phyloP scores from a whole-genome alignment of 1,140 invertebrate species.

The Rhopalosiphum padi region DNA sequence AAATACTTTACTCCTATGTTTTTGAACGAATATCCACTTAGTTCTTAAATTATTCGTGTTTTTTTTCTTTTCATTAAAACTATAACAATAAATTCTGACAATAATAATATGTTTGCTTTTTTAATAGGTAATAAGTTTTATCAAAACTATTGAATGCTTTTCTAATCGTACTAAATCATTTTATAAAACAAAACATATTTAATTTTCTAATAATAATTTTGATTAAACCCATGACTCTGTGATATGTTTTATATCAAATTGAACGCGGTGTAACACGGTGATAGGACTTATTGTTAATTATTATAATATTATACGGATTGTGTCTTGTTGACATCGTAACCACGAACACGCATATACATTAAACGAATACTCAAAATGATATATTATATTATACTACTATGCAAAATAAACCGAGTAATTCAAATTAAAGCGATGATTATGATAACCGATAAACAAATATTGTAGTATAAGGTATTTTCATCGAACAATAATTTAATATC shows the following conservation, averaged over 20 bases:
- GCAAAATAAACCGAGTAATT: background rate
- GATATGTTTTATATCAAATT: background rate
- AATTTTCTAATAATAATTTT: background rate
- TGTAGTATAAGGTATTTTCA: background rate
- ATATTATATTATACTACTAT: background rate
- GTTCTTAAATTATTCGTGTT: too few species aligned
- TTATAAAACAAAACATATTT: background rate
- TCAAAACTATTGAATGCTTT: background rate
- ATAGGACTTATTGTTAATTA: background rate
- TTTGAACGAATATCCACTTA: too few species aligned
- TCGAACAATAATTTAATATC: background rate
- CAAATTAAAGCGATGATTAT: background rate
- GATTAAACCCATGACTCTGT: background rate
- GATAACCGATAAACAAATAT: background rate
- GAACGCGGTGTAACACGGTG: background rate
- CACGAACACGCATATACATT: background rate
- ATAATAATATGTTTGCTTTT: background rate
- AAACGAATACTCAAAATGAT: background rate
- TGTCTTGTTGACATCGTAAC: background rate
- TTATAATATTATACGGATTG: background rate
- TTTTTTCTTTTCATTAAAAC: background rate
- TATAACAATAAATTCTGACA: too few species aligned
- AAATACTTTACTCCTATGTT: too few species aligned
- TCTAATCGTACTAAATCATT: background rate
- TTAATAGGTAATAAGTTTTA: background rate